Conservation (phyloP, 2,797 vertebrate genomes). For the Xenops minutus region DNA sequence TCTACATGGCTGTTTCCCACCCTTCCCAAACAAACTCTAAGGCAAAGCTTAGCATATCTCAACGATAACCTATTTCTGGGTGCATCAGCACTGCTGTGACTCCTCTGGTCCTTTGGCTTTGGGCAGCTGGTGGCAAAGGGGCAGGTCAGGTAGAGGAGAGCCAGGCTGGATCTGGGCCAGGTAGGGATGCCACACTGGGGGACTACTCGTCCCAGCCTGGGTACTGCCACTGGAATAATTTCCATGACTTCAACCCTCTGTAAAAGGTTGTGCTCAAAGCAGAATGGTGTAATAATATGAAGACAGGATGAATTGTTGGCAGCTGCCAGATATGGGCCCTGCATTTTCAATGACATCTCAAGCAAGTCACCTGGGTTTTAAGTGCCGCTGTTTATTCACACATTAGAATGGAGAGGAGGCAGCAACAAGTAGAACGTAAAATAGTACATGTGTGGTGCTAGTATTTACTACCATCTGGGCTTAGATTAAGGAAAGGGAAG, state of each 20-base stretch:
- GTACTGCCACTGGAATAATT: background rate
- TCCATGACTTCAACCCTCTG: background rate
- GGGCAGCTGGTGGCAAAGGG: background rate
- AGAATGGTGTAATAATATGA: background rate
- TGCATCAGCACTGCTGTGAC: background rate
- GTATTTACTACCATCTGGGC: background rate
- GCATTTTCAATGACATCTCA: background rate
- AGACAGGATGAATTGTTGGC: background rate
- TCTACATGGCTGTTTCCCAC: background rate
- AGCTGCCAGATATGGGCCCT: background rate
- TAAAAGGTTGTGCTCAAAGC: background rate
- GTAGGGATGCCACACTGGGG: accelerated
- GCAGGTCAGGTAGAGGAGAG: background rate
- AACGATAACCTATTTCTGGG: background rate
- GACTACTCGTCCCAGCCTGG: background rate
- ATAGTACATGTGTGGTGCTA: accelerated
- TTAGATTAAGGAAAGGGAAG: background rate
- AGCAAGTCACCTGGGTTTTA: background rate
- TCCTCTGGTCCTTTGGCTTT: background rate
- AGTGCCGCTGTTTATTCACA: background rate
- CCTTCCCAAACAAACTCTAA: background rate
- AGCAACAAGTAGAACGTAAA: background rate
- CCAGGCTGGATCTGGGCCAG: background rate
- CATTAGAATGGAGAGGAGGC: background rate
- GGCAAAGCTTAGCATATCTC: background rate